Evolutionary conservation across 2,888 invertebrate species (phyloP).

Genomic region (Pristionchus fissidentatus): DNA sequence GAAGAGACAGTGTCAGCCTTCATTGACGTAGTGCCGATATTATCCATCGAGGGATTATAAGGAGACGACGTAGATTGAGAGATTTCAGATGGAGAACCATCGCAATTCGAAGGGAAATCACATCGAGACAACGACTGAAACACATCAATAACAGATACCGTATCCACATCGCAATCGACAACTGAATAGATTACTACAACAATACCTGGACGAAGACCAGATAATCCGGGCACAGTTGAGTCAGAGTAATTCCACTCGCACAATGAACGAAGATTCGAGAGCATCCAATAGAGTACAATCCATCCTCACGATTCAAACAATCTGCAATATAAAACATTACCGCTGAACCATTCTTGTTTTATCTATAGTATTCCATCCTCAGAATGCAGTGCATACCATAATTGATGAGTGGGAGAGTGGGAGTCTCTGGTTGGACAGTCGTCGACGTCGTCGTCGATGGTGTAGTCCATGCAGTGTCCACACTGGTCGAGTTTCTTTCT

Average conservation of each 20-base stretch:
- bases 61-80: not conserved
- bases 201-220: conserved; percentile 39
- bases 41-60: not conserved
- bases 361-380: not conserved
- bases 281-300: conserved; percentile 41
- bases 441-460: not conserved
- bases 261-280: conserved; percentile 28
- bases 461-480: not conserved
- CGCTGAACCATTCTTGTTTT: not conserved
- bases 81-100: not conserved
- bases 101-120: not conserved
- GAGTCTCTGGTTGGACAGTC: not conserved
- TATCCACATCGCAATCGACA: not conserved
- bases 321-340: conserved; percentile 1
- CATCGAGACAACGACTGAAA: not conserved
- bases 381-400: not conserved
- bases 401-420: not conserved
- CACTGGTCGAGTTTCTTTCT: not conserved
- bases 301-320: conserved; percentile 33
- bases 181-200: not conserved
- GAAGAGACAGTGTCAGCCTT: not conserved
- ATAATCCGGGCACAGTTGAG: conserved; percentile 1
- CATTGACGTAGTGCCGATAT: not conserved
- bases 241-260: conserved; percentile 3
- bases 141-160: not conserved